Conservation (phyloP, 2,113 vertebrate species). For the Aythya baeri region DNA sequence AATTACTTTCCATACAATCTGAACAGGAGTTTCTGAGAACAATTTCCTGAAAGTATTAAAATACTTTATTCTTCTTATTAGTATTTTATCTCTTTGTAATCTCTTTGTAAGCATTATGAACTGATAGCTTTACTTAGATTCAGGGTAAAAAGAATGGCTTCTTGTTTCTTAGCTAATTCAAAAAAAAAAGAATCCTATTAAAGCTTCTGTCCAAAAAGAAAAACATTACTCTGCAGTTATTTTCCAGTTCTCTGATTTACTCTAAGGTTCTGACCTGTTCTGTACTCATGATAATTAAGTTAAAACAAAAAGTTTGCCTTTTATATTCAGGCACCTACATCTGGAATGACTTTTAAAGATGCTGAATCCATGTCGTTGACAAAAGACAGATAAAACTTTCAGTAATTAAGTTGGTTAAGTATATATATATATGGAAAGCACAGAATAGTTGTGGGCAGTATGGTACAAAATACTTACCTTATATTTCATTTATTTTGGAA, state of each 20-base stretch:
- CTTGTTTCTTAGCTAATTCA: not conserved
- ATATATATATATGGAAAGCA: not conserved
- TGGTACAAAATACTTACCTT: not conserved
- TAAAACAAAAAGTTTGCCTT: not conserved
- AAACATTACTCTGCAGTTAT: not conserved
- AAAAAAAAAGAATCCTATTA: not conserved
- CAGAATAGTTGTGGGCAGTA: not conserved
- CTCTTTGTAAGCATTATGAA: not conserved
- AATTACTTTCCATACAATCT: not conserved
- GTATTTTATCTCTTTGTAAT: not conserved
- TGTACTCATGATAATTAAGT: not conserved
- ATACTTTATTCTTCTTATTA: not conserved
- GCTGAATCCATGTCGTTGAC: not conserved
- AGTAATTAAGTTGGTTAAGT: not conserved
- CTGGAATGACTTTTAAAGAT: not conserved
- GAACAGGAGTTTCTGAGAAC: not conserved
- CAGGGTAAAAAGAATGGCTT: not conserved
- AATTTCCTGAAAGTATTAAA: not conserved
- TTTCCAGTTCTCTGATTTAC: not conserved
- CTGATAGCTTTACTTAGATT: not conserved
- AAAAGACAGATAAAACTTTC: not conserved
- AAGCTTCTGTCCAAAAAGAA: not conserved
- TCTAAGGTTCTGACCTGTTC: not conserved
- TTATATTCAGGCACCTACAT: not conserved
- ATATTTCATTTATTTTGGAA: not conserved